Base-by-base conservation (phyloP, 2,113 vertebrate genomes). In the Brienomyrus longianalis region DNA sequence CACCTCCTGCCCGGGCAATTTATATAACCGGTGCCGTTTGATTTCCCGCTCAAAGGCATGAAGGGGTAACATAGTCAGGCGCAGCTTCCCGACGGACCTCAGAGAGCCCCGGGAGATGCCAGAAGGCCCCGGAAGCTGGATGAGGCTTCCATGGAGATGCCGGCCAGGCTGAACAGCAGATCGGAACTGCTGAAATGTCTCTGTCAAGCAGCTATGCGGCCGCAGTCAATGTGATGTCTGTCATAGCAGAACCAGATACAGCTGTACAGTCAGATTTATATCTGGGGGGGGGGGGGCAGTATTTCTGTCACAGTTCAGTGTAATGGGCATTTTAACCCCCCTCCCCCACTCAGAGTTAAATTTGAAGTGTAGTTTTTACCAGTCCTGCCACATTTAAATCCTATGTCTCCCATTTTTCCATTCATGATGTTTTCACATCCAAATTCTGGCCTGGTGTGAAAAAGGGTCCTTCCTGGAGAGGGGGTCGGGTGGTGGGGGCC, bases 251-350 rank as follows among this genome's bases (percentile, higher is more conserved):
- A 70, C 62, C 80, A 54, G 74, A 83, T 54, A 17, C 51, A 35
- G 31, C 50, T 35, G 5, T 84, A 27, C 23, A 45, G 51, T 48
- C 39, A 89, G 4, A 84, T 89, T 85, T 59, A 85, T 59, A 59
- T 62, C 39, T 21, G 19, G 23, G 39, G 70, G 43, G 39, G 70
- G 43, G 52, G 52, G 35, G 15, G 9, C 45, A 43, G 74, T 54
- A 23, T 84, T 84, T 50, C 88, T 89, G 77, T 59, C 87, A 31
- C 62, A 80, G 70, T 89, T 89, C 66, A 84, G 86, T 59, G 52
- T 62, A 39, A 45, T 84, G 88, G 51, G 39, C 35, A 83, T 54
- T 51, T 83, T 45, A 31, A 35, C 23, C 74, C 17, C 62, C 50
- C 70, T 39, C 48, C 88, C 51, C n/a, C 62, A 66, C 70, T 54